Evolutionary conservation across 2,888 invertebrate species (phyloP), one percentile per base, ranked within the genome.

Genomic region (Aporophyla nigra): DNA sequence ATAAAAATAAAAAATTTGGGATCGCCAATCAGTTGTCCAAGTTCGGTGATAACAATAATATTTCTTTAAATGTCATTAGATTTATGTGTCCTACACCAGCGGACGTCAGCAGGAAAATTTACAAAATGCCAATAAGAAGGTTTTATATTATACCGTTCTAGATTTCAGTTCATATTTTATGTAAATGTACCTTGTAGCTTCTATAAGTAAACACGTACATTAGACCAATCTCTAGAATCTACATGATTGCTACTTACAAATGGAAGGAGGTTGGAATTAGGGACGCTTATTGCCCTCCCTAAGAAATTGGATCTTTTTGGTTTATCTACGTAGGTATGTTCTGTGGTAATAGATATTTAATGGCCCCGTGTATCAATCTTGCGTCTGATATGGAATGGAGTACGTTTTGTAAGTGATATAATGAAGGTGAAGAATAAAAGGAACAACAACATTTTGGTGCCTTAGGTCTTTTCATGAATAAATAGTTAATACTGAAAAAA

Each of bases 221-320:
- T 46, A 58, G 19, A 51, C 7, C 59, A 66, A 73, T 76, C 9
- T 59, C 49, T 21, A 46, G 51, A 68, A 74, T 71, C 76, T 69
- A 74, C 76, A 74, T 74, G 76, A 77, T 83, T 71, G 74, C 76
- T 77, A 56, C 59, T 80, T 21, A 19, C 33, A 80, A 69, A 84
- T 73, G 49, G 53, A 83, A 71, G 43, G 58, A 63, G 71, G 40
- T 68, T 65, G 27, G 71, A 61, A 74, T 61, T 61, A 71, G n/a
- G 33, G 40, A 70, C 61, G 19, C 58, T 65, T 75, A 75, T 73
- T 68, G 68, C 70, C n/a, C 53, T 65, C 24, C 33, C 33, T 56
- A 59, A 78, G 70, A 81, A 75, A 81, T 84, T 66, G 63, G 58
- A 73, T 21, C 59, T 71, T 62, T 53, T 59, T 46, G 21, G 65